Conservation (phyloP, 2,888 invertebrate genomes). For the Dolichopus griseipennis region DNA sequence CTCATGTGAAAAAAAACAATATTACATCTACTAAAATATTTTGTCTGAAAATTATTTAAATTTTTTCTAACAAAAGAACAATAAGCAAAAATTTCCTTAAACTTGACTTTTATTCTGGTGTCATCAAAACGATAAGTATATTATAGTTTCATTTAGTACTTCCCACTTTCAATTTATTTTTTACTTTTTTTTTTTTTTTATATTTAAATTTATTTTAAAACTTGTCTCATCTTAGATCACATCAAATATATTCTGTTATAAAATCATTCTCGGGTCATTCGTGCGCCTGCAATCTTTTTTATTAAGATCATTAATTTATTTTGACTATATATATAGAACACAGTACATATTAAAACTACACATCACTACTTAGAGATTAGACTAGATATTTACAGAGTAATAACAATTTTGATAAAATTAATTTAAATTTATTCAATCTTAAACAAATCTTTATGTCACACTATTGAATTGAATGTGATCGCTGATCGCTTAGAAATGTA, state of each 20-base stretch:
- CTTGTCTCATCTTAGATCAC: neutral
- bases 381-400: too few relatives aligned
- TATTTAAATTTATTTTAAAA: neutral
- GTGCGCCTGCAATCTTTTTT: too few relatives aligned
- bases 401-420: too few relatives aligned
- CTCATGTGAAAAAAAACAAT: neutral
- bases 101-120: neutral
- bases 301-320: too few relatives aligned
- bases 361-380: too few relatives aligned
- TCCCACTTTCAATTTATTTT: neutral
- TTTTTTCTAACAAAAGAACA: neutral
- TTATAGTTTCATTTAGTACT: neutral
- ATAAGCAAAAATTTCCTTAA: neutral
- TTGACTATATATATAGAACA: too few relatives aligned
- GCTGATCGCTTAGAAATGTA: too few relatives aligned
- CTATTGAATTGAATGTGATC: too few relatives aligned
- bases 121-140: neutral
- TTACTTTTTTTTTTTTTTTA: neutral
- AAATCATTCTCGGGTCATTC: neutral
- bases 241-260: neutral
- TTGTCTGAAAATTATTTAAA: neutral
- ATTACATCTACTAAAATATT: neutral
- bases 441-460: too few relatives aligned
- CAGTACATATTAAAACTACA: too few relatives aligned
- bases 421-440: too few relatives aligned